Evolutionary conservation across 2,797 vertebrate genomes (phyloP), one percentile per base, ranked within the genome.

Genomic region (Chromobotia macracanthus): DNA sequence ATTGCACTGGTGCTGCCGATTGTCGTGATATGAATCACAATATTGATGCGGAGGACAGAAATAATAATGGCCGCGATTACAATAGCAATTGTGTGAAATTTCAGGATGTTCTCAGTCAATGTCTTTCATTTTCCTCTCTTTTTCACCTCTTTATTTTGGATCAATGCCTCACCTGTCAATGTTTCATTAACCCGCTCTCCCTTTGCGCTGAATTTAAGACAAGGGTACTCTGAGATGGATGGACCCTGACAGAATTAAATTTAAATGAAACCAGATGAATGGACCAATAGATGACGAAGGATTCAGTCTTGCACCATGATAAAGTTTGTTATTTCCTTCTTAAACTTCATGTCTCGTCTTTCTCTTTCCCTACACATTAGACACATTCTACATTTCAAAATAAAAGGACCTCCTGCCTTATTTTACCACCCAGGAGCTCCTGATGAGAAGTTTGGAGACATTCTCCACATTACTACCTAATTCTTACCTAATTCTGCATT

Each of bases 11-110:
- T 87, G 87, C 86, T 81, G 83, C 86, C 82, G 87, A 91, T 91
- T 88, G 80, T 88, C 87, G 71, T 73, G 89, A 92, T 93, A 93
- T 92, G 90, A 93, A 91, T 93, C 92, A 92, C 89, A 92, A 93
- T 92, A 93, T 92, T 93, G 91, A 93, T 90, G 91, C 63, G 81
- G 84, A 87, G 87, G 90, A 92, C 87, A 82, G 86, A 85, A 89
- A 88, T 89, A 89, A 90, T 90, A 92, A 92, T 91, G 89, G 89
- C 86, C 81, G 86, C 88, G 92, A 92, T 93, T 91, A 93, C 72
- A 70, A 88, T 84, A 87, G 83, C 89, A 91, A 89, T 92, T 93
- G 89, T 92, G 79, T 16, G 31, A 64, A 61, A 72, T 73, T 71
- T 72, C 61, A 86, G 82, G 83, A 86, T 78, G 86, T 88, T 85